Percentiles rank a stretch among this genome's conserved stretches.
These are phyloP conservation scores for Gephyroberyx darwinii DNA, from an alignment of 2,797 vertebrate species.

Conservation along the genomic window DNA sequence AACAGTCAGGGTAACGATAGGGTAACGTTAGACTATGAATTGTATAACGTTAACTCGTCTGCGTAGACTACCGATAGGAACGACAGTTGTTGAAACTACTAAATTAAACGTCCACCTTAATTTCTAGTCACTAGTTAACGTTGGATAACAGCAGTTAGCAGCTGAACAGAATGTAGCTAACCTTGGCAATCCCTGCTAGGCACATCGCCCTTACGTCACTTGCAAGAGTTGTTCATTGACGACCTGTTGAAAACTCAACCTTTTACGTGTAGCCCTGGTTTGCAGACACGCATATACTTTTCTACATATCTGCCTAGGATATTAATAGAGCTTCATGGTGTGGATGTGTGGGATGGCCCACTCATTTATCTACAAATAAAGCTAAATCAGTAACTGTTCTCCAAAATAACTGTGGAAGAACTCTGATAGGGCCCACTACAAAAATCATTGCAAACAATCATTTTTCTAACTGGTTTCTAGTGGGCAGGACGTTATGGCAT, in stretches of 20 bases:
- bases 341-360: no score
- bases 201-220: no score
- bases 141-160: not conserved
- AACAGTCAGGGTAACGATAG: slow-evolving; percentile 13
- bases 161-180: slow-evolving; percentile 25
- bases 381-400: no score
- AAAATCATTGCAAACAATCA: not conserved
- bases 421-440: not conserved
- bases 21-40: slow-evolving; percentile 1
- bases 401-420: no score
- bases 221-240: not conserved
- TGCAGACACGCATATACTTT: not conserved
- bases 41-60: not conserved
- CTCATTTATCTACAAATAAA: no score
- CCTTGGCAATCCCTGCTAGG: slow-evolving; percentile 26
- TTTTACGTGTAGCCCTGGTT: no score
- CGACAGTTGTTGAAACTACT: rapidly evolving
- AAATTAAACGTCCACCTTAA: no score
- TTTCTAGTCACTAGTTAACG: not conserved
- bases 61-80: not conserved
- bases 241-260: slow-evolving; percentile 41
- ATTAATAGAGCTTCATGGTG: not conserved
- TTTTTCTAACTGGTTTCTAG: not conserved
- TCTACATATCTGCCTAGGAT: not conserved
- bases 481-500: not conserved